phyloP scores from a whole-genome alignment of 2,113 vertebrate species.

The Platycercus adscitus region DNA sequence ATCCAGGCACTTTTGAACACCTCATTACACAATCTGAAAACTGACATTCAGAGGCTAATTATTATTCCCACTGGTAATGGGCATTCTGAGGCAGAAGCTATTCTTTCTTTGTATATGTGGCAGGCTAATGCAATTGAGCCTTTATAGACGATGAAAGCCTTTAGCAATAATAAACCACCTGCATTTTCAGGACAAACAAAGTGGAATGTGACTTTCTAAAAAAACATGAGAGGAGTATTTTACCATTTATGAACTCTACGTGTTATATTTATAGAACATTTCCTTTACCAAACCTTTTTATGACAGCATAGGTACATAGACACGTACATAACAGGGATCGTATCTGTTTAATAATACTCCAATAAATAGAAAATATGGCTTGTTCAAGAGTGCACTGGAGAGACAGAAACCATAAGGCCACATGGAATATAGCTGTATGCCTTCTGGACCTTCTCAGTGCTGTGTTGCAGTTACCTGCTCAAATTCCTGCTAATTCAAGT shows the following conservation, averaged over 20 bases:
- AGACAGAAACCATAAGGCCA: background rate
- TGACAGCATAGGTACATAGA: background rate
- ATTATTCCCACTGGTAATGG: background rate
- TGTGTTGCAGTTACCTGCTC: background rate
- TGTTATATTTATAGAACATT: background rate
- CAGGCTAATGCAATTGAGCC: background rate
- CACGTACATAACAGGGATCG: background rate
- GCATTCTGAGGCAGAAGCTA: background rate
- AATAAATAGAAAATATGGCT: background rate
- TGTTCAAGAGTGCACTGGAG: background rate
- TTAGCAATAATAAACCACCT: background rate
- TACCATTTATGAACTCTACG: background rate
- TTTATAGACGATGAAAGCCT: background rate
- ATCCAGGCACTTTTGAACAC: background rate
- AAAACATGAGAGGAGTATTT: background rate
- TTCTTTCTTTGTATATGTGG: background rate
- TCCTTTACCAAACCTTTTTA: background rate
- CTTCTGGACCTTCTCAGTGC: background rate
- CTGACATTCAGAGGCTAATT: background rate
- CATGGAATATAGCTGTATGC: rapidly evolving
- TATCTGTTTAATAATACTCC: background rate
- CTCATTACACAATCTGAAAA: background rate
- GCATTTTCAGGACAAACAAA: background rate
- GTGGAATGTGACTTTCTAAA: background rate
- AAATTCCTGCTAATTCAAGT: background rate